These are phyloP conservation scores for Aleadryas rufinucha DNA, from an alignment of 2,113 vertebrate species.

Conservation along the genomic window DNA sequence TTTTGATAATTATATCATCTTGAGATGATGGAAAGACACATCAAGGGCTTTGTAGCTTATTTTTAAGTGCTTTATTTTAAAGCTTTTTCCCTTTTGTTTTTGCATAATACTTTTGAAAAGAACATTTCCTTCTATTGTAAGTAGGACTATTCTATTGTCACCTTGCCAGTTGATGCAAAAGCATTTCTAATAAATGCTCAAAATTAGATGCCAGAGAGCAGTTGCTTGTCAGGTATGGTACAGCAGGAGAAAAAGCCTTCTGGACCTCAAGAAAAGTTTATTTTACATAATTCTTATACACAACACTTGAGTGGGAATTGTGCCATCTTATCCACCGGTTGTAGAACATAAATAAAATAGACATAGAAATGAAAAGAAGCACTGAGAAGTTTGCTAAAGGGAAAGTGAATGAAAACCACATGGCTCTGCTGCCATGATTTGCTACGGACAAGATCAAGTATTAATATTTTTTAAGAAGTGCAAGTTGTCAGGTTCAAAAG, in stretches of 20 bases:
- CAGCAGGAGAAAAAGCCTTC: not conserved
- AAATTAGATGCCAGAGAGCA: slow-evolving; percentile 4
- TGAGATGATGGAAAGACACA: not conserved
- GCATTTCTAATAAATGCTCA: slow-evolving; percentile 15
- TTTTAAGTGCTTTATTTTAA: slow-evolving; percentile 14
- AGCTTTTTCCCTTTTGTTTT: not conserved
- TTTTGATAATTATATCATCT: not conserved
- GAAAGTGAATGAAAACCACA: not conserved
- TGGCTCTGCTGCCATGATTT: not conserved
- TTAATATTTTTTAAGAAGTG: not conserved
- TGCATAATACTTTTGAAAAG: not conserved
- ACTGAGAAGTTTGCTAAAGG: not conserved
- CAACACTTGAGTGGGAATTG: not conserved
- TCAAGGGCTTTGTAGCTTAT: not conserved
- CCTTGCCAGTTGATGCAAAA: slow-evolving; percentile 25
- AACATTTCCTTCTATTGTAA: not conserved
- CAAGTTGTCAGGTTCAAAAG: not conserved
- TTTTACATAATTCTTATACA: not conserved
- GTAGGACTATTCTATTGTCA: slow-evolving; percentile 3
- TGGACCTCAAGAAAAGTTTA: not conserved
- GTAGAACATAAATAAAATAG: not conserved
- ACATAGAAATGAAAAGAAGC: not conserved
- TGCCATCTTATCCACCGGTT: slow-evolving; percentile 22
- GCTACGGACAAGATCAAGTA: not conserved
- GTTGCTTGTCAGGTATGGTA: not conserved